Base-by-base conservation (phyloP, 2,797 vertebrate genomes). In the Labeo calbasu region DNA sequence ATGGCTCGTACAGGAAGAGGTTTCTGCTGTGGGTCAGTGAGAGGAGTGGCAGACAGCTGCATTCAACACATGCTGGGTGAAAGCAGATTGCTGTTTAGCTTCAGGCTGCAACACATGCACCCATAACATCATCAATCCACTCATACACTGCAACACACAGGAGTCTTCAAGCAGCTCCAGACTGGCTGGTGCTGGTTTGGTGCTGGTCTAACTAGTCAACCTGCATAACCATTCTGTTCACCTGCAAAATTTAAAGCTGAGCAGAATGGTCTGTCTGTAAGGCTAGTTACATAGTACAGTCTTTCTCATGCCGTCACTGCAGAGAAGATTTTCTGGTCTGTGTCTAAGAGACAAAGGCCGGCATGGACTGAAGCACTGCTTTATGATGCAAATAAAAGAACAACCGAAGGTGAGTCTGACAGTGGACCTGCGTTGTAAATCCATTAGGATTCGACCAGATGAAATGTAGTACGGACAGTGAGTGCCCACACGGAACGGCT, bases 311-410 rank as follows among this genome's bases (percentile, higher is more conserved):
- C 55, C 15, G n/a, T 61, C 55, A 40, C 12, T 23, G 9, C 15
- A 43, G 53, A 72, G 32, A 79, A 76, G 78, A 79, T 25, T 68
- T 70, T 50, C 69, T 75, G 53, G 53, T 63, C 48, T 55, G 11
- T 59, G 36, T 83, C 15, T 57, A 21, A 53, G n/a, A 83, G 61
- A 76, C 81, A 68, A 55, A 66, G 80, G 25, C 21, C 43, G 21
- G 28, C 40, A 75, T 53, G 59, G 50, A 68, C 11, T 66, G 32
- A 83, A 83, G 63, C 57, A 32, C 55, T 40, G 13, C 61, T 84
- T 83, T 78, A 32, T 81, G 61, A 79, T 85, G 73, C 48, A 77
- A 88, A 72, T 51, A 53, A 43, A 68, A 43, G 59, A 82, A 43
- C 65, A 70, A 57, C 81, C 43, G 53, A 77, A 77, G 48, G 23